Base-by-base conservation (phyloP, 2,888 invertebrate genomes). In the Sarcophaga subvicina region DNA sequence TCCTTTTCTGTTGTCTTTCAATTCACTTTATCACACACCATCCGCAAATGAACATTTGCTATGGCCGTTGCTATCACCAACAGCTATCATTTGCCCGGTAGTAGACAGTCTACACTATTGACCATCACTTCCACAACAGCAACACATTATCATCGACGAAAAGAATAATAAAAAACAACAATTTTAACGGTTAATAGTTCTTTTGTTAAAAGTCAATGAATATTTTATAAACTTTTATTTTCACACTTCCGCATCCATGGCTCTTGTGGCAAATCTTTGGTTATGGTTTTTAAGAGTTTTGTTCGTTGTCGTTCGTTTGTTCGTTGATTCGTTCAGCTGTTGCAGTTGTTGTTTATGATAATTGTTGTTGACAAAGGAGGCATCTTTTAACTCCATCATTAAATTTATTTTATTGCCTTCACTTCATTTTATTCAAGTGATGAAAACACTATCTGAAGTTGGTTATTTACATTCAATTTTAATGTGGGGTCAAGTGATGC, bases 171-270 rank as follows among this genome's bases (percentile, higher is more conserved):
- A 37, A 37, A 37, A 37, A 80, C 70, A 76, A 45, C 80, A 71
- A n/a, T 78, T 85, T 79, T 83, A 78, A 80, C 54, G 82, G 83
- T 88, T 89, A 89, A 89, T 88, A 87, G 88, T 86, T 86, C 86
- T 87, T 89, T 87, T 88, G 89, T 88, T 88, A 85, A 88, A 88
- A 89, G 81, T 85, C 88, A 89, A 83, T 87, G 87, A 88, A 87
- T 88, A 88, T 87, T 87, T 88, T 76, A 86, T 86, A 69, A 59
- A 67, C 63, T 62, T 86, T 66, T 72, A 59, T 49, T 37, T 22
- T 45, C 45, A 17, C 20, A 22, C 60, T 37, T 37, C 37, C 37
- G 37, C 37, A 8, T 37, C 8, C 37, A 37, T 86, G 54, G n/a
- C n/a, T 37, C 8, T 37, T 37, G 37, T 10, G 8, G 37, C 37